These are phyloP conservation scores for Actinernus sp. DNA, from an alignment of 92 coral and sea anemone genomes.

Conservation along the genomic window DNA sequence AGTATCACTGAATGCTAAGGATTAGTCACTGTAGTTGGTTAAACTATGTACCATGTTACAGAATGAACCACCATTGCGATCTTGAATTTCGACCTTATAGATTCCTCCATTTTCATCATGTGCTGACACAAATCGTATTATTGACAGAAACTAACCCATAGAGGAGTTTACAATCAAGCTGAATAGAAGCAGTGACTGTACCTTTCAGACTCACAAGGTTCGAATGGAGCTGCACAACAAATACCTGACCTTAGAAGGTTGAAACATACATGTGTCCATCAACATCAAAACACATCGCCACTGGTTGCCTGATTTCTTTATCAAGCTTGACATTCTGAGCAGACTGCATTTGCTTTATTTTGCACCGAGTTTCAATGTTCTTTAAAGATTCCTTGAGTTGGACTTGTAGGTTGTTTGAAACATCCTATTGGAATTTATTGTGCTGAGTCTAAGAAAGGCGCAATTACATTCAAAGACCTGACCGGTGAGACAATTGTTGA, in stretches of 20 bases:
- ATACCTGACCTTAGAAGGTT: conserved; percentile 54
- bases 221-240: conserved; percentile 55
- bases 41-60: conserved; percentile 67
- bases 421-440: no score
- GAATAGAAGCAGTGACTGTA: conserved; percentile 55
- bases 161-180: conserved; percentile 52
- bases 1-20: conserved; percentile 69
- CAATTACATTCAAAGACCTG: no score
- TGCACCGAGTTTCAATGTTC: no score
- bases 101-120: conserved; percentile 65
- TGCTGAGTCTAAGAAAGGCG: no score
- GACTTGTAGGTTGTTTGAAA: no score
- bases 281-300: conserved; percentile 57
- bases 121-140: conserved; percentile 63
- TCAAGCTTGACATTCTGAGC: conserved; percentile 39
- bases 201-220: conserved; percentile 51
- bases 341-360: no score
- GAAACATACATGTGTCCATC: conserved; percentile 62
- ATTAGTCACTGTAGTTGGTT: conserved; percentile 55
- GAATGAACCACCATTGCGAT: conserved; percentile 42
- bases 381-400: no score
- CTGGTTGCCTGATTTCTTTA: conserved; percentile 57
- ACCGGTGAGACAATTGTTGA: no score
- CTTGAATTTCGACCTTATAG: conserved; percentile 19
- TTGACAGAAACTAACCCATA: conserved; percentile 64